Conservation (phyloP, 2,113 vertebrate species). For the Cygnus buccinator region DNA sequence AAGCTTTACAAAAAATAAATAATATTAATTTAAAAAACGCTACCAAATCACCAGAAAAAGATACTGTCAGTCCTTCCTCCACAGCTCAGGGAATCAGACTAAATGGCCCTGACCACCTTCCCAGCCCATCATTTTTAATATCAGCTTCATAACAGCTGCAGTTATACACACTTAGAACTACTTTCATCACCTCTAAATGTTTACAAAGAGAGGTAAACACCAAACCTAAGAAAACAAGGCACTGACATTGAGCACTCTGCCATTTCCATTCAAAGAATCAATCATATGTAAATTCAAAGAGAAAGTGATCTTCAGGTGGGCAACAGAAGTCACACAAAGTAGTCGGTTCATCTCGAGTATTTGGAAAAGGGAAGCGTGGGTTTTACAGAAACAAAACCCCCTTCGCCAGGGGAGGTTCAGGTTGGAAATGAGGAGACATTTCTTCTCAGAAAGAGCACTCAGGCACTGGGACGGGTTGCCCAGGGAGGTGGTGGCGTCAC, state of each 20-base stretch:
- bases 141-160: not conserved
- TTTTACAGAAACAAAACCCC: not conserved
- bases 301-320: not conserved
- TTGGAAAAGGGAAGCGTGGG: not conserved
- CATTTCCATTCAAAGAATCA: not conserved
- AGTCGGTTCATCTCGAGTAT: accelerated
- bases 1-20: not conserved
- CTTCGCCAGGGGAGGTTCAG: no score
- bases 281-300: not conserved
- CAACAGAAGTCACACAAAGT: not conserved
- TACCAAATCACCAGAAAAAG: not conserved
- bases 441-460: no score
- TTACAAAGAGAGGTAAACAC: not conserved
- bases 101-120: not conserved
- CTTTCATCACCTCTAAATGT: not conserved
- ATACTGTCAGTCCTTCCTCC: not conserved
- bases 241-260: not conserved
- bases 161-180: not conserved
- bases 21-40: not conserved
- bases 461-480: no score
- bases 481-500: no score
- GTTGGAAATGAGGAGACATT: no score
- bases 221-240: not conserved
- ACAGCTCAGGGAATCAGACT: not conserved
- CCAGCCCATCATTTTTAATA: not conserved